Evolutionary conservation across 2,888 invertebrate genomes (phyloP), one percentile per base, ranked within the genome.

Genomic region (Ectobius pallidus): DNA sequence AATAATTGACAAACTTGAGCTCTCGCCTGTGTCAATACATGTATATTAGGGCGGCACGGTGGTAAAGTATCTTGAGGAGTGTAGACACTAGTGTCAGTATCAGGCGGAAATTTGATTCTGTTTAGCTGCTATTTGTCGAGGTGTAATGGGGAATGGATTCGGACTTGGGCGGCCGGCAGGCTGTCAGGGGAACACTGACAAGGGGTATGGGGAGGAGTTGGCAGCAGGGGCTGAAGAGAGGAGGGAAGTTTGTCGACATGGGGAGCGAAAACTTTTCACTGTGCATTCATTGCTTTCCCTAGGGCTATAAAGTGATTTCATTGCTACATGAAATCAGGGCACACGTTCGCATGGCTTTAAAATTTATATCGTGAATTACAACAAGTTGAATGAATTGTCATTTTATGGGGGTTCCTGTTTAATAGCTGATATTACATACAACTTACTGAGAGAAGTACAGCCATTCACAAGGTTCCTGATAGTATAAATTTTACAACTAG

Each of bases 221-320:
- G 52, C 14, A 46, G 18, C 22, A 52, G 67, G 55, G 73, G 63
- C 27, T 30, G 49, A 62, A 73, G 65, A 73, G 70, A 63, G n/a
- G n/a, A n/a, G 70, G 42, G 69, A 73, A 73, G 73, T 69, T 73
- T 73, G 73, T 55, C 65, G 58, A 25, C 67, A 67, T 30, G 71
- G 65, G 52, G 49, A 67, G n/a, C n/a, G 65, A 67, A 67, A 34
- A 58, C 58, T 58, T 58, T 58, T 58, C 58, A 58, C 58, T 58
- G n/a, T 30, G 58, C 58, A 58, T 58, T 58, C 58, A 32, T 58
- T 58, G 58, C 58, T 30, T 58, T 58, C 58, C 58, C 58, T 58
- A n/a, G 58, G 58, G 58, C 58, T 58, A 58, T 58, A 58, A 58
- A 58, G 58, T 58, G 58, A 58, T 58, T 58, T 58, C 58, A 58